A percentile compares a stretch with the other conserved stretches of the same genome.
Evolutionary conservation across 2,797 vertebrate genomes (phyloP).

Genomic region (Ceryle rudis): DNA sequence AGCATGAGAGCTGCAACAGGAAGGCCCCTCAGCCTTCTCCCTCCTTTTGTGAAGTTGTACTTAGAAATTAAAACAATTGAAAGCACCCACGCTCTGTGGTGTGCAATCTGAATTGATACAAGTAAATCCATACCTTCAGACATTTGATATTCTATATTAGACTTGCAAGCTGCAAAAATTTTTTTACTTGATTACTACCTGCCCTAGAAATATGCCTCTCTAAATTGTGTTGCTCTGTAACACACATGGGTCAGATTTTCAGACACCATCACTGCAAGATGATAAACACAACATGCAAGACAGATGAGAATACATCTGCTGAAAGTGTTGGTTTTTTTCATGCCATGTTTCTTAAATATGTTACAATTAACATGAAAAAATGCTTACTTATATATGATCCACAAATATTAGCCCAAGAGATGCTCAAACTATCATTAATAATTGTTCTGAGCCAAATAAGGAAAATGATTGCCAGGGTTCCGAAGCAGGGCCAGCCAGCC

Average conservation of each 20-base stretch:
- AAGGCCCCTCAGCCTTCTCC: neutral
- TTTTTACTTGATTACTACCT: neutral
- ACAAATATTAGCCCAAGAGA: neutral
- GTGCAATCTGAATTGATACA: neutral
- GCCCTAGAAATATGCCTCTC: neutral
- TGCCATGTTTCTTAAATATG: neutral
- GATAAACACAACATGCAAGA: neutral
- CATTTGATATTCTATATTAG: neutral
- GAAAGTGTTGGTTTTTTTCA: neutral
- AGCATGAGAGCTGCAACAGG: neutral
- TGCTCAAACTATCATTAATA: neutral
- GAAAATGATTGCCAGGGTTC: neutral
- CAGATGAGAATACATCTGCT: neutral
- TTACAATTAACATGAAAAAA: neutral
- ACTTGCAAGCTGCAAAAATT: neutral
- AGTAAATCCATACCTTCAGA: neutral
- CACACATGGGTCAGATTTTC: neutral
- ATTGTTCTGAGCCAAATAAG: neutral
- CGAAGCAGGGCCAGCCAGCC: neutral
- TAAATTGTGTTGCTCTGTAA: neutral
- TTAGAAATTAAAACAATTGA: neutral
- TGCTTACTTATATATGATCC: neutral
- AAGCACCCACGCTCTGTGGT: fast-evolving
- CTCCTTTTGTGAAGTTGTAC: neutral
- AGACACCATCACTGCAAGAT: neutral